A percentile compares a stretch with the other conserved stretches of the same genome.
Conservation (phyloP, 2,888 invertebrate species). For the Aphidoletes aphidimyza region DNA sequence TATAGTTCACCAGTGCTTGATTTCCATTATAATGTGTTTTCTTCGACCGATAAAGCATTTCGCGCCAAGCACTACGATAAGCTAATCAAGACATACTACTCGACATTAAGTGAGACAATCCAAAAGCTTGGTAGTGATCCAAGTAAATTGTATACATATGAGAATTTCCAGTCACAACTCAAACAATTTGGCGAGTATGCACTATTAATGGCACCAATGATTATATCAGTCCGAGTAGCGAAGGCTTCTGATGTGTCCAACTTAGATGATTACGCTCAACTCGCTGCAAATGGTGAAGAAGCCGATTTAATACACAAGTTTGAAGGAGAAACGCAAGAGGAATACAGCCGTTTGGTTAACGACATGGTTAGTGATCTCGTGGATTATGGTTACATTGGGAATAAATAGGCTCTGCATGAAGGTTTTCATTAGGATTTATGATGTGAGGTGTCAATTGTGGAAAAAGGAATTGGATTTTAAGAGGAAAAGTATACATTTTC, state of each 20-base stretch:
- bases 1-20: conserved; percentile 64
- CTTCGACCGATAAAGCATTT: conserved; percentile 61
- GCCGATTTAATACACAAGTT: neutral
- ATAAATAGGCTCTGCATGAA: no score
- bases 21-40: conserved; percentile 62
- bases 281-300: neutral
- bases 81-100: conserved; percentile 62
- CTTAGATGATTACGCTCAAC: conserved; percentile 59
- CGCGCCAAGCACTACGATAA: conserved; percentile 60
- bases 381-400: neutral
- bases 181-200: conserved; percentile 61
- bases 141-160: conserved; percentile 60
- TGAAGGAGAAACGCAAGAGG: neutral
- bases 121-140: conserved; percentile 61
- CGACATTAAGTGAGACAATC: conserved; percentile 57
- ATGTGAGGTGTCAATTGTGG: no score
- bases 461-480: no score
- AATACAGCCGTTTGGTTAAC: neutral
- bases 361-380: neutral
- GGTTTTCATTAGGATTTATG: no score
- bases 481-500: no score
- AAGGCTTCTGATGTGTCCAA: conserved; percentile 62
- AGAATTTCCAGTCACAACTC: conserved; percentile 61
- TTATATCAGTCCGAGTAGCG: conserved; percentile 62
- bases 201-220: conserved; percentile 62